Evolutionary conservation across 2,797 vertebrate species (phyloP).

Genomic region (Erethizon dorsatum): DNA sequence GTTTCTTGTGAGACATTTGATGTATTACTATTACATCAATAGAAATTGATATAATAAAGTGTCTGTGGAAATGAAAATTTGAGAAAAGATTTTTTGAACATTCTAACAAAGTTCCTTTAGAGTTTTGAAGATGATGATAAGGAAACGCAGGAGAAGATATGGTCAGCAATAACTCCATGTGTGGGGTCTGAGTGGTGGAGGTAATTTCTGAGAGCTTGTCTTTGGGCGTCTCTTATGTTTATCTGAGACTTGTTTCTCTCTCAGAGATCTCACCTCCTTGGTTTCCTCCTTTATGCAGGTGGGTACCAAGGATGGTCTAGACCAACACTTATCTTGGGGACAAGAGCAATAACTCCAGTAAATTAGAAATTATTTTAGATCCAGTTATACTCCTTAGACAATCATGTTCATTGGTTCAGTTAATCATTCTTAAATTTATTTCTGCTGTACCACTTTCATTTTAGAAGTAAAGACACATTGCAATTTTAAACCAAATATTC

Average conservation of each 20-base stretch:
- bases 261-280: background rate
- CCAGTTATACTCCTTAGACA: background rate
- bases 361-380: background rate
- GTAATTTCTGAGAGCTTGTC: background rate
- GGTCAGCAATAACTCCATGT: background rate
- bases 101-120: background rate
- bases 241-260: background rate
- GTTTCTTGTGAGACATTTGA: background rate
- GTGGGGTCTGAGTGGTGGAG: background rate
- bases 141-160: background rate
- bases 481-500: background rate
- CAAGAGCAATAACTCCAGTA: background rate
- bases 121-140: background rate
- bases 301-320: background rate
- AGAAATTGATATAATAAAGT: background rate
- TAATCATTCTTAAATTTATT: background rate
- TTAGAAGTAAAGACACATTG: background rate
- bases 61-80: background rate
- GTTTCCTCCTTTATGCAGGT: background rate
- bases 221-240: background rate
- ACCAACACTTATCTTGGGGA: accelerated
- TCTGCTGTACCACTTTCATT: background rate
- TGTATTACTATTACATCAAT: background rate
- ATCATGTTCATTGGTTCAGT: background rate
- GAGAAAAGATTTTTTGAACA: background rate